phyloP scores from a whole-genome alignment of 2,888 invertebrate genomes.

The Crioceris asparagi region DNA sequence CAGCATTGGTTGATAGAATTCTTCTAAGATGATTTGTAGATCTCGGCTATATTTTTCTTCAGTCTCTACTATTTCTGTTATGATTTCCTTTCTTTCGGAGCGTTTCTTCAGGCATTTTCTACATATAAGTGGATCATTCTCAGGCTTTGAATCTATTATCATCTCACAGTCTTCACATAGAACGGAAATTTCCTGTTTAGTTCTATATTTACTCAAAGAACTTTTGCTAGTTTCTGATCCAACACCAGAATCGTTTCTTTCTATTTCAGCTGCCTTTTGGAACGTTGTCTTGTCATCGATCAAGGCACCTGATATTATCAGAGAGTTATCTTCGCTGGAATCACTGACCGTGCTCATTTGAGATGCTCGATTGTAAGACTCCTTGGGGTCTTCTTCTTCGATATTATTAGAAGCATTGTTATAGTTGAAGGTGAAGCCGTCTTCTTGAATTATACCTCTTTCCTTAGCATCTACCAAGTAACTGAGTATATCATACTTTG shows the following conservation, averaged over 20 bases:
- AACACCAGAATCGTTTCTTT: constrained; percentile 86
- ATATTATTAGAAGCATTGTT: constrained; percentile 43
- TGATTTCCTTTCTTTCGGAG: constrained; percentile 85
- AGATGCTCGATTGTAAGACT: constrained; percentile 57
- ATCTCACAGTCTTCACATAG: constrained; percentile 81
- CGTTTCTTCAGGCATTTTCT: constrained; percentile 80
- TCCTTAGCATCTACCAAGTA: constrained; percentile 82
- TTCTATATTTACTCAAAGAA: constrained; percentile 62
- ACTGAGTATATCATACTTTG: constrained; percentile 81
- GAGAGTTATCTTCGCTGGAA: constrained; percentile 73
- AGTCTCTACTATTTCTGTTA: constrained; percentile 91
- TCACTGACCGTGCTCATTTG: constrained; percentile 75
- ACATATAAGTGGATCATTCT: constrained; percentile 74
- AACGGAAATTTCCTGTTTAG: constrained; percentile 44
- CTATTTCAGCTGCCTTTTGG: constrained; percentile 65
- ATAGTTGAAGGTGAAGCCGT: constrained; percentile 61
- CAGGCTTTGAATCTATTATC: constrained; percentile 55
- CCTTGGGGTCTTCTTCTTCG: constrained; percentile 44
- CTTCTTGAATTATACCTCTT: constrained; percentile 59
- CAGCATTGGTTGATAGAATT: constrained; percentile 87
- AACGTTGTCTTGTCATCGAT: constrained; percentile 45
- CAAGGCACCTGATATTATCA: constrained; percentile 49
- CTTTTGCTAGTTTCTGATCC: constrained; percentile 87
- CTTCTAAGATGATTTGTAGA: constrained; percentile 83
- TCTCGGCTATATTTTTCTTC: constrained; percentile 93